phyloP scores from a whole-genome alignment of 2,888 invertebrate genomes.

The Ochropleura plecta region DNA sequence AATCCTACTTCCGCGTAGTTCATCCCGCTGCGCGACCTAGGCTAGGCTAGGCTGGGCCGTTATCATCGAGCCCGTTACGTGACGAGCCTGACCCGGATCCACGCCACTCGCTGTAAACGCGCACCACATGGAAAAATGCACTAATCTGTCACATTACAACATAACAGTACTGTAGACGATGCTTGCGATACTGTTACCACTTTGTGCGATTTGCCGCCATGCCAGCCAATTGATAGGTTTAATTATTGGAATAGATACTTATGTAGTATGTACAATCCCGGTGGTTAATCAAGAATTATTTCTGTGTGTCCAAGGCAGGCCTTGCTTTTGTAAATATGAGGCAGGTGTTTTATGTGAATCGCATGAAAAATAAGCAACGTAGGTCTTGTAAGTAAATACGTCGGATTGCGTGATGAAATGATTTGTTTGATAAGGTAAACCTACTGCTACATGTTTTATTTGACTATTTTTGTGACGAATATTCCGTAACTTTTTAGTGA shows the following conservation, averaged over 20 bases:
- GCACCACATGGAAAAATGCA: conserved; percentile 76
- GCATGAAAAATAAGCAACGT: conserved; percentile 11
- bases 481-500: background rate
- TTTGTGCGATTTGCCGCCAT: conserved; percentile 58
- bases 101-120: conserved; percentile 70
- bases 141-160: conserved; percentile 73
- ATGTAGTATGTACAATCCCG: background rate
- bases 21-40: conserved; percentile 90
- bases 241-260: conserved; percentile 19
- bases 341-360: conserved; percentile 16
- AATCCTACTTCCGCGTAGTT: conserved; percentile 88
- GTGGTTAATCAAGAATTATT: background rate
- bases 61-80: conserved; percentile 88
- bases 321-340: conserved; percentile 11
- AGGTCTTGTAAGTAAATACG: conserved; percentile 6
- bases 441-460: background rate
- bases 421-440: conserved; percentile 5
- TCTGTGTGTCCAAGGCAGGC: background rate
- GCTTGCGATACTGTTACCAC: conserved; percentile 49
- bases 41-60: conserved; percentile 83
- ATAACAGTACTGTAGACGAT: conserved; percentile 54
- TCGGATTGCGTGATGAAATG: conserved; percentile 10
- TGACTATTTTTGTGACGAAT: conserved; percentile 12
- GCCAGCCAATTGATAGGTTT: conserved; percentile 50
- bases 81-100: conserved; percentile 89